A percentile compares a stretch with the other conserved stretches of the same genome.
Evolutionary conservation across 2,888 invertebrate species (phyloP).

Genomic region (Globia sparganii): DNA sequence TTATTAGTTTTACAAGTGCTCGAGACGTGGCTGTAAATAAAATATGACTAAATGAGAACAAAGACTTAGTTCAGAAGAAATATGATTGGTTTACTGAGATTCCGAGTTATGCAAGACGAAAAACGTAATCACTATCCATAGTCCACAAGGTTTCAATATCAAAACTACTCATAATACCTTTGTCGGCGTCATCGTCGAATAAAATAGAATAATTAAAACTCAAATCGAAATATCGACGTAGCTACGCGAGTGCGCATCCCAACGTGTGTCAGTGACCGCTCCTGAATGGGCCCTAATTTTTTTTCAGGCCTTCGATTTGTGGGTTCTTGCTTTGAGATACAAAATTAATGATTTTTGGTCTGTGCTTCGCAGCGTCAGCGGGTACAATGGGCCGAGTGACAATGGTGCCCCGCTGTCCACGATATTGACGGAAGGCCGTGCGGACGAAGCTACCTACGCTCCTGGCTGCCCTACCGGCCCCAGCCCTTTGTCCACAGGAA

Average conservation of each 20-base stretch:
- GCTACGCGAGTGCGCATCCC: constrained; percentile 72
- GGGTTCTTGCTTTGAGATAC: constrained; percentile 90
- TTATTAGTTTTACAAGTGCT: constrained; percentile 77
- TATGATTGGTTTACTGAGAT: constrained; percentile 30
- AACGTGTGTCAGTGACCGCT: constrained; percentile 85
- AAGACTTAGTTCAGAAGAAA: constrained; percentile 65
- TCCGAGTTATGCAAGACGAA: constrained; percentile 47
- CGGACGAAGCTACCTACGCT: constrained; percentile 85
- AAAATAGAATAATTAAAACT: constrained; percentile 83
- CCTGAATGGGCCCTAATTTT: constrained; percentile 87
- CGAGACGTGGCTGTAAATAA: constrained; percentile 70
- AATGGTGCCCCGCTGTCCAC: constrained; percentile 89
- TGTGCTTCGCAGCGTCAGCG: constrained; percentile 84
- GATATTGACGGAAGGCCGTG: constrained; percentile 87
- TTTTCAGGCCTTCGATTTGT: constrained; percentile 88
- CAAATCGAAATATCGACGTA: constrained; percentile 80
- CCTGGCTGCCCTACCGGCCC: constrained; percentile 75
- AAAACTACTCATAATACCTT: constrained; percentile 54
- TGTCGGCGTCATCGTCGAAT: constrained; percentile 58
- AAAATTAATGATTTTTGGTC: constrained; percentile 90
- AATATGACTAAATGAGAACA: constrained; percentile 65
- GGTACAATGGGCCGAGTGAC: constrained; percentile 85
- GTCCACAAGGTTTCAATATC: constrained; percentile 63
- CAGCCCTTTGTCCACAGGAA: constrained; percentile 83
- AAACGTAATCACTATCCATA: constrained; percentile 53